phyloP scores from a whole-genome alignment of 2,113 vertebrate genomes.

The Osmerus eperlanus region DNA sequence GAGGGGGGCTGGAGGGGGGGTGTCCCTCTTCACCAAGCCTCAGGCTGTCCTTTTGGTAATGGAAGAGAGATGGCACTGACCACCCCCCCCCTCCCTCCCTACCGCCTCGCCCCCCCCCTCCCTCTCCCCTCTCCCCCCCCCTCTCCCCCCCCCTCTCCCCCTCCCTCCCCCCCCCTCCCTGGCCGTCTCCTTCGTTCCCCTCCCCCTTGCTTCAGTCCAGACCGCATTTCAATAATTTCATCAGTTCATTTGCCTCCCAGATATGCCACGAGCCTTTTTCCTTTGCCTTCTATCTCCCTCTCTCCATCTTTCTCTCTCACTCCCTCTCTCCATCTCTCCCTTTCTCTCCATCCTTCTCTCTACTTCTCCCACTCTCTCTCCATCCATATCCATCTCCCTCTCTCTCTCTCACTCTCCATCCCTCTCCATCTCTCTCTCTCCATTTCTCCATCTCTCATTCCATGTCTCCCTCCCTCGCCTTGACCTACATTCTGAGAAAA shows the following conservation, averaged over 20 bases:
- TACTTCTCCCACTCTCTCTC: constrained; percentile 31
- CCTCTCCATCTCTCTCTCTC: too few species aligned
- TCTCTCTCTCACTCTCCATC: not conserved
- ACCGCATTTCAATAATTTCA: constrained; percentile 67
- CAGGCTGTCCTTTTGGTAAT: constrained; percentile 55
- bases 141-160: constrained; percentile 1
- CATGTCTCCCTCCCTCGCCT: constrained; percentile 44
- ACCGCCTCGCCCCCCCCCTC: constrained; percentile 1
- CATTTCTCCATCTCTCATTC: too few species aligned
- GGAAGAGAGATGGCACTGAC: constrained; percentile 42
- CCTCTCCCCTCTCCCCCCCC: not conserved
- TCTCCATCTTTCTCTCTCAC: constrained; percentile 51
- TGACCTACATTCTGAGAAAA: constrained; percentile 80
- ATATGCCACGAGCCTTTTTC: constrained; percentile 57
- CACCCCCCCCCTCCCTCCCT: constrained; percentile 7
- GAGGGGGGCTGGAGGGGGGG: too few species aligned
- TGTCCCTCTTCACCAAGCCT: constrained; percentile 23
- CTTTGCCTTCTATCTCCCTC: constrained; percentile 18
- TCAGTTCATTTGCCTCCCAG: constrained; percentile 68
- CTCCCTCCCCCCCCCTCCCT: not conserved
- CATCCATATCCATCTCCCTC: too few species aligned
- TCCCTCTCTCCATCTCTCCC: constrained; percentile 18
- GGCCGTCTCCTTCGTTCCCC: constrained; percentile 1
- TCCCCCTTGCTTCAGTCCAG: constrained; percentile 19
- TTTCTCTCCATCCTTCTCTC: constrained; percentile 47